Conservation (phyloP, 2,888 invertebrate genomes). For the Isoperla grammatica region DNA sequence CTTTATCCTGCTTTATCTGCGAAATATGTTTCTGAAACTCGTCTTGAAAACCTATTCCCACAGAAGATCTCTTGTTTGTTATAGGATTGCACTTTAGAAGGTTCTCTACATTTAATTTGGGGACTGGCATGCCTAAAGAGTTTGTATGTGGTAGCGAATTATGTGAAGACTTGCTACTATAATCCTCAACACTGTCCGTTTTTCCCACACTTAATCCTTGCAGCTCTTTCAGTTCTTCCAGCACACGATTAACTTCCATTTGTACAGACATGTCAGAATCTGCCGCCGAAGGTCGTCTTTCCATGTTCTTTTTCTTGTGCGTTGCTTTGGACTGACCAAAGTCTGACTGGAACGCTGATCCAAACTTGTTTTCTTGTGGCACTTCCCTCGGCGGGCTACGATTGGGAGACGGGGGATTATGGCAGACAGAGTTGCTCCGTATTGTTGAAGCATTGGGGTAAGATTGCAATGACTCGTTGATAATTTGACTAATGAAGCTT, state of each 20-base stretch:
- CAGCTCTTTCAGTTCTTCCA: constrained; percentile 40
- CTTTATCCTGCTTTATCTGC: background rate
- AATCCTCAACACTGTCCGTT: background rate
- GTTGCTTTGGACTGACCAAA: background rate
- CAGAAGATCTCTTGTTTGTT: background rate
- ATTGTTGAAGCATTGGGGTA: no score
- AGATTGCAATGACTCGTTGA: constrained; percentile 36
- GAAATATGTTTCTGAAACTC: constrained; percentile 28
- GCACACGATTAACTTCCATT: constrained; percentile 41
- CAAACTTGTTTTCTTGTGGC: no score
- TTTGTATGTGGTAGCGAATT: background rate
- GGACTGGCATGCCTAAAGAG: no score
- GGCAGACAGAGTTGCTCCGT: no score
- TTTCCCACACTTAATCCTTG: constrained; percentile 31
- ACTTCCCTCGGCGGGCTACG: no score
- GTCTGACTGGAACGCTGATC: background rate
- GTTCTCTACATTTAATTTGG: no score
- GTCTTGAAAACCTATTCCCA: constrained; percentile 26
- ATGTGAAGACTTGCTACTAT: background rate
- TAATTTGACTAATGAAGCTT: constrained; percentile 44
- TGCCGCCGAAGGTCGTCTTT: constrained; percentile 27
- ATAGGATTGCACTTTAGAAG: no score
- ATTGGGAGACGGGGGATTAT: no score
- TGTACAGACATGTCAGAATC: constrained; percentile 42
- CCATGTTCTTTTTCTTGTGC: no score